These are phyloP conservation scores for Pheosia gnoma DNA, from an alignment of 2,888 invertebrate genomes.

Conservation along the genomic window DNA sequence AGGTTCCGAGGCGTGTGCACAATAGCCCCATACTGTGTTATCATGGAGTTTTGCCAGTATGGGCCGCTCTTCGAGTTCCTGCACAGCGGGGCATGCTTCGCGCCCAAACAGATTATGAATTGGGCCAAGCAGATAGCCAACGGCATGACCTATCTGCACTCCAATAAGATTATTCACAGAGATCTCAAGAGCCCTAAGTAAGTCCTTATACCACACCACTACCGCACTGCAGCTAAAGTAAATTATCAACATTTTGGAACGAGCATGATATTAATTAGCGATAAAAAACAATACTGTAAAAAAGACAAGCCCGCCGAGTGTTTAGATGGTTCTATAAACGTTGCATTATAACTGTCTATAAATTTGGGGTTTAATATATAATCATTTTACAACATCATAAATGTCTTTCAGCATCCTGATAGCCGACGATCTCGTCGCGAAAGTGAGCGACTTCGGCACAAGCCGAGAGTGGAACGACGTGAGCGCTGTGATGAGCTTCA, in stretches of 20 bases:
- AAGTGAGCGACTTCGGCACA: constrained; percentile 99
- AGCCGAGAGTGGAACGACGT: constrained; percentile 97
- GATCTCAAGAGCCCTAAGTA: constrained; percentile 99
- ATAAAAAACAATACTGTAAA: too few relatives aligned
- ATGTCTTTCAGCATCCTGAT: constrained; percentile 89
- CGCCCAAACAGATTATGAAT: constrained; percentile 93
- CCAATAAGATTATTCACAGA: constrained; percentile 98
- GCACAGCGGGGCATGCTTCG: constrained; percentile 91
- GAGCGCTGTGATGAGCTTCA: constrained; percentile 98
- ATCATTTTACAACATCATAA: too few relatives aligned
- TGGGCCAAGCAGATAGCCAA: constrained; percentile 98
- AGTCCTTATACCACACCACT: constrained; percentile 56
- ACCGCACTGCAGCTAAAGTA: too few relatives aligned
- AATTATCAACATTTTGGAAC: too few relatives aligned
- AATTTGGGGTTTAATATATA: too few relatives aligned
- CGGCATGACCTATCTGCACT: constrained; percentile 98
- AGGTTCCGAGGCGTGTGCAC: constrained; percentile 96
- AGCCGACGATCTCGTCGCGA: constrained; percentile 91
- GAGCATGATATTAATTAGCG: too few relatives aligned
- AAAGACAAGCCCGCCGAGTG: too few relatives aligned
- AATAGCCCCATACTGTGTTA: constrained; percentile 95
- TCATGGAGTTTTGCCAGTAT: constrained; percentile 99
- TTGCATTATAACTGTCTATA: too few relatives aligned
- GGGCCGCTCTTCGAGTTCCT: constrained; percentile 97
- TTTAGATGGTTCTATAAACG: too few relatives aligned